Conservation (phyloP, 2,797 vertebrate genomes). For the Tympanoctomys barrerae region DNA sequence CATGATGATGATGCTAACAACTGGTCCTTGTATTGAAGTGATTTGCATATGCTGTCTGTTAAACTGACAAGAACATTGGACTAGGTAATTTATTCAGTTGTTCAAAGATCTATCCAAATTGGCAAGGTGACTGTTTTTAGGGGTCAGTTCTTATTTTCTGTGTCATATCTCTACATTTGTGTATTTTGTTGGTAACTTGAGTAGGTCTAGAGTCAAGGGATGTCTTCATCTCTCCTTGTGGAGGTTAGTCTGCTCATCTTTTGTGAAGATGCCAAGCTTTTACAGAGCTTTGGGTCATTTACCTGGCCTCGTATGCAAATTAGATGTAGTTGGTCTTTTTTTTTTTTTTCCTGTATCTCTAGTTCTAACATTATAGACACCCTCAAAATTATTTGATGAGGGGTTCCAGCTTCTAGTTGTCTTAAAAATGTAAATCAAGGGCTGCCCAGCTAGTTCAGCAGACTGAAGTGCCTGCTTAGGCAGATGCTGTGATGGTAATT, state of each 20-base stretch:
- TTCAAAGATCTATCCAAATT: constrained; percentile 5
- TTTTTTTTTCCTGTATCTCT: not conserved
- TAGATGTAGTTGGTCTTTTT: not conserved
- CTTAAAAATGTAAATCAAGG: constrained; percentile 29
- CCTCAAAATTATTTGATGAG: constrained; percentile 29
- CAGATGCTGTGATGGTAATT: too few species aligned
- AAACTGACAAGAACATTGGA: not conserved
- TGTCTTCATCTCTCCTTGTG: not conserved
- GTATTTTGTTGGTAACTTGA: not conserved
- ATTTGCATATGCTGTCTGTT: constrained; percentile 24
- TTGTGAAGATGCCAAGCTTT: constrained; percentile 32
- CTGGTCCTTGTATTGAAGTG: not conserved
- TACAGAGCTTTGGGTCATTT: constrained; percentile 33
- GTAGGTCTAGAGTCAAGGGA: not conserved
- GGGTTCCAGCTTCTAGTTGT: not conserved
- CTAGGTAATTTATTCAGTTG: not conserved
- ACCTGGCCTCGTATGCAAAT: not conserved
- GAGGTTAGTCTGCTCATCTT: not conserved
- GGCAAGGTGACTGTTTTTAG: constrained; percentile 13
- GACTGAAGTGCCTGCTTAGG: too few species aligned
- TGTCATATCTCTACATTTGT: not conserved
- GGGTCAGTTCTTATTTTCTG: not conserved
- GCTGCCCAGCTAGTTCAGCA: too few species aligned
- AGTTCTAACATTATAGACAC: constrained; percentile 21
- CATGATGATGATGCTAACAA: not conserved